phyloP scores from a whole-genome alignment of 1,140 invertebrate genomes.

The Bombus confusus region DNA sequence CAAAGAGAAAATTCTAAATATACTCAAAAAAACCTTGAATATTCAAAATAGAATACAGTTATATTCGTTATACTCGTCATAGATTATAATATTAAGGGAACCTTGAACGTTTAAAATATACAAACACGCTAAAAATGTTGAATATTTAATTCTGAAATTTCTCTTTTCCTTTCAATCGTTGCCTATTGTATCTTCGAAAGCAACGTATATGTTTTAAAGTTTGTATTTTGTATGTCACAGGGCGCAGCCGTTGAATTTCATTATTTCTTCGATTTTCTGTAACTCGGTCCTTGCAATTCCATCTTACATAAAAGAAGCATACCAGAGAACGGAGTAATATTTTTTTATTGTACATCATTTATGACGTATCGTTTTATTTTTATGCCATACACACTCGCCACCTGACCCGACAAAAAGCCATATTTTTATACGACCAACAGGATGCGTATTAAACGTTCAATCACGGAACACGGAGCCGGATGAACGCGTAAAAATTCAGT shows the following conservation, averaged over 20 bases:
- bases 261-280: not conserved
- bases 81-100: too few species aligned
- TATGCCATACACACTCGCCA: not conserved
- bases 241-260: not conserved
- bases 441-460: slow-evolving; percentile 4
- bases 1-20: not conserved
- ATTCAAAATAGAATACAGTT: too few species aligned
- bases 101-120: too few species aligned
- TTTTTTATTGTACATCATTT: slow-evolving; percentile 10
- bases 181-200: not conserved
- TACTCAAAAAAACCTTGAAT: not conserved
- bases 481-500: not conserved
- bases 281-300: not conserved
- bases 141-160: not conserved
- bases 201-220: not conserved
- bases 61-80: too few species aligned
- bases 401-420: not conserved
- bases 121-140: too few species aligned
- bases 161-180: not conserved
- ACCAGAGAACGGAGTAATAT: not conserved
- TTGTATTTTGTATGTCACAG: not conserved
- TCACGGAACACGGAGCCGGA: not conserved
- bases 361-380: slow-evolving; percentile 22
- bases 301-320: not conserved
- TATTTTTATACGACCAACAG: not conserved